Percentiles rank a stretch among this genome's conserved stretches.
Conservation (phyloP, 2,888 invertebrate species). For the Parasteatoda lunata region DNA sequence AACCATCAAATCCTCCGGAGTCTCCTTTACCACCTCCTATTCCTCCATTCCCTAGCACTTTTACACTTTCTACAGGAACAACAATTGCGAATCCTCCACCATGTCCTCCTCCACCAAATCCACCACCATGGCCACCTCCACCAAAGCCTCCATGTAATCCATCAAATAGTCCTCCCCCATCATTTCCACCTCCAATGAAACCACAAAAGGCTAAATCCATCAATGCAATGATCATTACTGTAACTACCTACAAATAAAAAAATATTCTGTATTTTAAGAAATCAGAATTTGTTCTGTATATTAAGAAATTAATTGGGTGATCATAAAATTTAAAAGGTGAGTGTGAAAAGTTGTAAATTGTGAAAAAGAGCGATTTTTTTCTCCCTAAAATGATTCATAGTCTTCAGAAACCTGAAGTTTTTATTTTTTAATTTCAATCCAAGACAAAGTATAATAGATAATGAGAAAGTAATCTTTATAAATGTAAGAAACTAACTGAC, state of each 20-base stretch:
- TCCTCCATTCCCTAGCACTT: constrained; percentile 46
- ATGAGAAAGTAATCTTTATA: no score
- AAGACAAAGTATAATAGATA: no score
- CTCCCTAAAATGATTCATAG: no score
- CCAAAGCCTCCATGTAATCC: constrained; percentile 40
- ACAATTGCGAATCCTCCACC: constrained; percentile 51
- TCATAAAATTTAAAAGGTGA: background rate
- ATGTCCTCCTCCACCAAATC: constrained; percentile 13
- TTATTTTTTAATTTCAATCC: no score
- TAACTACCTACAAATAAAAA: constrained; percentile 20
- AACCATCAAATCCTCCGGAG: constrained; percentile 31
- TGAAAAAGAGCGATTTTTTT: no score
- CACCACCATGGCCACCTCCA: constrained; percentile 29
- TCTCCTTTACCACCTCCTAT: constrained; percentile 6
- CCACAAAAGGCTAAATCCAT: constrained; percentile 13
- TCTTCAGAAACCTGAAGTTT: no score
- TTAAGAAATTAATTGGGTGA: background rate
- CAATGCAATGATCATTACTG: constrained; percentile 3
- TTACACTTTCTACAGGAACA: constrained; percentile 45
- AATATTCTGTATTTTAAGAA: background rate
- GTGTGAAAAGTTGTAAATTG: background rate
- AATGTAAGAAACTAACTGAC: no score
- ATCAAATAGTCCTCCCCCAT: constrained; percentile 27
- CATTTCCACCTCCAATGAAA: constrained; percentile 35
- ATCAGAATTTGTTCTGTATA: background rate